These are phyloP conservation scores for Thrips palmi DNA, from an alignment of 1,140 invertebrate genomes.

Conservation along the genomic window DNA sequence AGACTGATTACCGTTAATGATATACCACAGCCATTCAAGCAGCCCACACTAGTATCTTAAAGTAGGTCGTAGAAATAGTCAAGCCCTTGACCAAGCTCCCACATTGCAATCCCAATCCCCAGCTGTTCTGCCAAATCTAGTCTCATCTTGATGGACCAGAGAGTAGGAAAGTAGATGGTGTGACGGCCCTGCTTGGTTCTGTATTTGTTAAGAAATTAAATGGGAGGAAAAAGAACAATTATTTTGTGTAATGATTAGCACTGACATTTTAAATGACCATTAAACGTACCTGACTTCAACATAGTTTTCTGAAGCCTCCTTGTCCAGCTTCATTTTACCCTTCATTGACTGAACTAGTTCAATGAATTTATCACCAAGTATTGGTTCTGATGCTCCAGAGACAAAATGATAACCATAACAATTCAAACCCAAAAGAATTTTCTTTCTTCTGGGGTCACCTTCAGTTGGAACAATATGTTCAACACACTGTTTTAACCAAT, in stretches of 20 bases:
- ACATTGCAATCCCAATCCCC: slow-evolving; percentile 73
- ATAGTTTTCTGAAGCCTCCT: slow-evolving; percentile 62
- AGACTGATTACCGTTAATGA: too few species aligned
- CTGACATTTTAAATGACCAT: not conserved
- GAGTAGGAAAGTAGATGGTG: slow-evolving; percentile 73
- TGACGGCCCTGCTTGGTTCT: slow-evolving; percentile 43
- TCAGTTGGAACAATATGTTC: too few species aligned
- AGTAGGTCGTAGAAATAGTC: slow-evolving; percentile 91
- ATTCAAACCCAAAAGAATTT: too few species aligned
- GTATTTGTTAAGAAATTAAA: slow-evolving; percentile 20
- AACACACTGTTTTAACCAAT: too few species aligned
- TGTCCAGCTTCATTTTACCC: slow-evolving; percentile 56
- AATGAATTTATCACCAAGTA: slow-evolving; percentile 60
- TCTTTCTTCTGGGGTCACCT: too few species aligned
- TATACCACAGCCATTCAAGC: too few species aligned
- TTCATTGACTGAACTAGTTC: slow-evolving; percentile 45
- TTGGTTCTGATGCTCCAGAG: too few species aligned
- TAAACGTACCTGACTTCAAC: slow-evolving; percentile 62
- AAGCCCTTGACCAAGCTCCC: slow-evolving; percentile 89
- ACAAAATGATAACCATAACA: too few species aligned
- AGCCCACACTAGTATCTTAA: too few species aligned
- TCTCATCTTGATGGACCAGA: slow-evolving; percentile 64
- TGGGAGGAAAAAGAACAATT: not conserved
- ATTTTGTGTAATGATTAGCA: too few species aligned
- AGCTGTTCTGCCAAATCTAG: slow-evolving; percentile 61